phyloP scores from a whole-genome alignment of 2,113 vertebrate genomes.

The Haemorhous mexicanus region DNA sequence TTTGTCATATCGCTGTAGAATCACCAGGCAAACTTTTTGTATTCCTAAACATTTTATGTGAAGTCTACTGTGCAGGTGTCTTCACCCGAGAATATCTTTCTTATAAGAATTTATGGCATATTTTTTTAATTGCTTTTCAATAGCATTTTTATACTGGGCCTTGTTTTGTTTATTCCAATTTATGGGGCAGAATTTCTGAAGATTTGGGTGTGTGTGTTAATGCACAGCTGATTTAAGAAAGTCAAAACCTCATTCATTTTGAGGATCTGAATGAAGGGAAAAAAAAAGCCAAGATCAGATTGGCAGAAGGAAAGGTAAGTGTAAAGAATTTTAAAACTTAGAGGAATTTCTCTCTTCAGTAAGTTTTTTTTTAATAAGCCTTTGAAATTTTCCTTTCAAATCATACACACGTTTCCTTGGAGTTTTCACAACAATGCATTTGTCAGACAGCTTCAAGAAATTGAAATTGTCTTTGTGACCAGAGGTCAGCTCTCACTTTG shows the following conservation, averaged over 20 bases:
- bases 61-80: not conserved
- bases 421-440: not conserved
- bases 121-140: not conserved
- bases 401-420: not conserved
- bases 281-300: not conserved
- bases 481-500: not conserved
- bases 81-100: not conserved
- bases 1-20: not conserved
- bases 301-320: not conserved
- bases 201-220: not conserved
- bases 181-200: not conserved
- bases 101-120: not conserved
- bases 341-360: not conserved
- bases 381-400: not conserved
- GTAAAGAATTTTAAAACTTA: not conserved
- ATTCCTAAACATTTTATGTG: not conserved
- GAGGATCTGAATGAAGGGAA: not conserved
- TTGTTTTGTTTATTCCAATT: not conserved
- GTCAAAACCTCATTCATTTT: not conserved
- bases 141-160: not conserved
- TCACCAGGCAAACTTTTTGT: not conserved
- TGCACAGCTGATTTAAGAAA: not conserved
- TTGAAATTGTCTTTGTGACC: not conserved
- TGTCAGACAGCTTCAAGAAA: not conserved
- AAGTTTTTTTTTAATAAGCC: not conserved